Evolutionary conservation across 2,888 invertebrate species (phyloP).

Genomic region (Gerris lacustris): DNA sequence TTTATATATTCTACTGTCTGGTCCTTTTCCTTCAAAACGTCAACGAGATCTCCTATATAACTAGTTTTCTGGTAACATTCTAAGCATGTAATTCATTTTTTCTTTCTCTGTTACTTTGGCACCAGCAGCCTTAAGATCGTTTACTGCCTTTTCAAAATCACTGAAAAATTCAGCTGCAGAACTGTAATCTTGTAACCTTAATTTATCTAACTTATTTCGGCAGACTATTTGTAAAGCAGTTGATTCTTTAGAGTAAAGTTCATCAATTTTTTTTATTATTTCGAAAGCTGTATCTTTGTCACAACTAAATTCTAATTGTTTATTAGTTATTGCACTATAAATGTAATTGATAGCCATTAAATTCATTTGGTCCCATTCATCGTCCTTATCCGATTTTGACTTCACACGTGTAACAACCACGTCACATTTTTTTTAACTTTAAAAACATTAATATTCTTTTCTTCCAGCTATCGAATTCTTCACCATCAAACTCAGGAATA

Average conservation of each 20-base stretch:
- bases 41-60: slow-evolving; percentile 30
- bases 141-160: slow-evolving; percentile 30
- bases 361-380: too few species aligned
- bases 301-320: too few species aligned
- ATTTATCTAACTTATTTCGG: slow-evolving; percentile 29
- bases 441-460: too few species aligned
- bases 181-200: slow-evolving; percentile 23
- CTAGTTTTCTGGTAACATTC: slow-evolving; percentile 28
- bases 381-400: too few species aligned
- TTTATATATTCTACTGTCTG: slow-evolving; percentile 31
- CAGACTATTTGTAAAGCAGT: slow-evolving; percentile 29
- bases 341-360: too few species aligned
- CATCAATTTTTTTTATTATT: slow-evolving; percentile 11
- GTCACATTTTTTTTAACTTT: too few species aligned
- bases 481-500: too few species aligned
- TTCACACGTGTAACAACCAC: too few species aligned
- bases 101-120: slow-evolving; percentile 23
- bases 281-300: neutral
- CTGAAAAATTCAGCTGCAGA: slow-evolving; percentile 19
- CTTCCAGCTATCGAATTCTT: too few species aligned
- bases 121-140: slow-evolving; percentile 28
- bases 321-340: too few species aligned
- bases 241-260: slow-evolving; percentile 9
- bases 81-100: slow-evolving; percentile 30
- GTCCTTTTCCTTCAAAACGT: slow-evolving; percentile 28